Base-by-base conservation (phyloP, 2,797 vertebrate species). In the Todus mexicanus region DNA sequence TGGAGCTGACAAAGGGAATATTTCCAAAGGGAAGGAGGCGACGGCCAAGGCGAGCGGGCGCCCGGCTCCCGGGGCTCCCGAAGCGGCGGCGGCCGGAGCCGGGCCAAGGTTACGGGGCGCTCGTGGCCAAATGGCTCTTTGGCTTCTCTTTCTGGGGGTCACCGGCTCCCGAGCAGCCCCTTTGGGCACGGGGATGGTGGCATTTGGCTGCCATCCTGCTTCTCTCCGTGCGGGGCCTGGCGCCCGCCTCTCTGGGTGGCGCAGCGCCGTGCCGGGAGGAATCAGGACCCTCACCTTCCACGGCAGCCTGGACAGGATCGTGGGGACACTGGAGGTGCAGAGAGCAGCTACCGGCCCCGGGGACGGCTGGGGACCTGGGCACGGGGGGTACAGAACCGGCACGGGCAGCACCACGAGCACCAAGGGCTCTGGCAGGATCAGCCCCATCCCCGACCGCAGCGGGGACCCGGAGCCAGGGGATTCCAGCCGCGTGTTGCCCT, bases 1-100 rank as follows among this genome's bases (percentile, higher is more conserved):
- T 89, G 88, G 93, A 84, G 56, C 92, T 93, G 94, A 96, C 96
- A 92, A 93, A 96, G 91, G 93, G 48, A 92, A 95, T 87, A 33
- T 54, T 61, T 70, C 43, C 8, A 45, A 63, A 68, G 82, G 37
- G 82, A 37, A 54, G 80, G 18, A 53, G 66, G 93, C 56, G 10
- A 74, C 82, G 92, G n/a, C 68, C 54, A 83, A 90, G 79, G 76
- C 64, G 17, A 86, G 75, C 56, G 60, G 57, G 72, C 87, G 40
- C 35, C 56, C 38, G 43, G 38, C 54, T 78, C 70, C 79, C 80
- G 18, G 7, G 47, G 47, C 47, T 48, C 18, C 47, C 23, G 23
- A 48, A 8, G 7, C 25, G 27, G 59, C 4, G 11, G 8, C 5
- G 43, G 27, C 15, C 11, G 26, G 63, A 78, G 66, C 50, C 51